Conservation (phyloP, 1,140 invertebrate genomes). For the Brachionus manjavacas region DNA sequence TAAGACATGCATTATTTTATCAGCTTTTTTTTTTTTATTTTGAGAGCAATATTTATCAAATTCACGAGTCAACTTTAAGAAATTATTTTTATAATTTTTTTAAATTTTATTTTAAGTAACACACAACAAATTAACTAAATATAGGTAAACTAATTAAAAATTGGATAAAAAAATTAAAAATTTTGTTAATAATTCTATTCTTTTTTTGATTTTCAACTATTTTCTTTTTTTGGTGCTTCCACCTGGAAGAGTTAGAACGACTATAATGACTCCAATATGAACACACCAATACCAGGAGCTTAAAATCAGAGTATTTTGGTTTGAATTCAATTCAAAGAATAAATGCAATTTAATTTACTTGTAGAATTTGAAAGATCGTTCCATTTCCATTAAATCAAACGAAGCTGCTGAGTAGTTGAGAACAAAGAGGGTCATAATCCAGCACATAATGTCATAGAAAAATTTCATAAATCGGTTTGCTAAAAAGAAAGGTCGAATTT, state of each 20-base stretch:
- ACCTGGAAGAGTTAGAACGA: slow-evolving; percentile 2
- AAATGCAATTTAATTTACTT: neutral
- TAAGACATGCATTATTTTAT: too few relatives aligned
- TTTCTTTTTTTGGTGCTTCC: slow-evolving; percentile 30
- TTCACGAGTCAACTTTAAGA: too few relatives aligned
- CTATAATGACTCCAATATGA: neutral
- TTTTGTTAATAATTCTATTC: neutral
- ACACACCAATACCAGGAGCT: slow-evolving; percentile 38
- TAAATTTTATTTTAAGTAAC: neutral
- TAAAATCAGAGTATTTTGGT: neutral
- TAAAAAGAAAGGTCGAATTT: slow-evolving; percentile 72
- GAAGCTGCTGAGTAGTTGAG: slow-evolving; percentile 79
- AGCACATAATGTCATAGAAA: slow-evolving; percentile 73
- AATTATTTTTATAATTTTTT: neutral
- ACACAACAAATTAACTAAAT: slow-evolving; percentile 9
- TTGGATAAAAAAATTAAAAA: slow-evolving; percentile 1
- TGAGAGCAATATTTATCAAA: too few relatives aligned
- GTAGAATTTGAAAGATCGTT: slow-evolving; percentile 33
- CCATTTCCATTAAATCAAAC: slow-evolving; percentile 76
- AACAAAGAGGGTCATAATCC: slow-evolving; percentile 69
- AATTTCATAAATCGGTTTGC: slow-evolving; percentile 62
- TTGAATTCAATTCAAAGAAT: neutral
- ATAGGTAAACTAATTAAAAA: neutral
- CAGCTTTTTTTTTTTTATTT: too few relatives aligned
- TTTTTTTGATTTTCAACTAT: neutral